Evolutionary conservation across 2,888 invertebrate species (phyloP).

Genomic region (Eretmocerus hayati): DNA sequence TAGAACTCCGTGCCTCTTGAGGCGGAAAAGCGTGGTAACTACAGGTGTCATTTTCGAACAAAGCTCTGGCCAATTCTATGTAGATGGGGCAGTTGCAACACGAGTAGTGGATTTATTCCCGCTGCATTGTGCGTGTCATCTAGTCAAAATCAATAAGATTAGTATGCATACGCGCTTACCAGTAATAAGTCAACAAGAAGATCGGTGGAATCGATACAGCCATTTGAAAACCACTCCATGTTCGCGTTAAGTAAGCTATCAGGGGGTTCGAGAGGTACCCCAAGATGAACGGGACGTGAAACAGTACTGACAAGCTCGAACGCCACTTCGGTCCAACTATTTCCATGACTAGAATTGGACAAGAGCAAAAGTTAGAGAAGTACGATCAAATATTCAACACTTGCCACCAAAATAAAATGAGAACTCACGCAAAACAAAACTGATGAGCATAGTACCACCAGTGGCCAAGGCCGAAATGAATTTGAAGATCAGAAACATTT

Average conservation of each 20-base stretch:
- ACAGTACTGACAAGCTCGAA: conserved; percentile 48
- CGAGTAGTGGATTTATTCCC: too few species aligned
- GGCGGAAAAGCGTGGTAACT: too few species aligned
- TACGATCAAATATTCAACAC: not conserved
- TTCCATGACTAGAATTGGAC: conserved; percentile 50
- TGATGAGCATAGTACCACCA: conserved; percentile 62
- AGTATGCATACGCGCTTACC: too few species aligned
- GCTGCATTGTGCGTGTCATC: too few species aligned
- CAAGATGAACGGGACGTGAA: conserved; percentile 53
- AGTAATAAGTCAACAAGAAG: conserved; percentile 47
- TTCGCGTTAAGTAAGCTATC: conserved; percentile 55
- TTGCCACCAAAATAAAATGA: not conserved
- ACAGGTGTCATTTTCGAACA: too few species aligned
- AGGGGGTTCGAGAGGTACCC: conserved; percentile 53
- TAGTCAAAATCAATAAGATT: too few species aligned
- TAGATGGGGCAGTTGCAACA: too few species aligned
- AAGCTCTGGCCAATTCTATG: too few species aligned
- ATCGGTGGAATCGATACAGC: conserved; percentile 48
- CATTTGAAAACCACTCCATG: conserved; percentile 52
- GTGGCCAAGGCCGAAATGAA: conserved; percentile 56
- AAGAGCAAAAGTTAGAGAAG: not conserved
- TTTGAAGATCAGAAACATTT: conserved; percentile 55
- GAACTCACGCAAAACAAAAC: conserved; percentile 55
- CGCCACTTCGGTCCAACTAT: conserved; percentile 52
- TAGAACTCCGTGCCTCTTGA: too few species aligned